Evolutionary conservation across 2,888 invertebrate genomes (phyloP), one percentile per base, ranked within the genome.

Genomic region (Leptopilina myrica): DNA sequence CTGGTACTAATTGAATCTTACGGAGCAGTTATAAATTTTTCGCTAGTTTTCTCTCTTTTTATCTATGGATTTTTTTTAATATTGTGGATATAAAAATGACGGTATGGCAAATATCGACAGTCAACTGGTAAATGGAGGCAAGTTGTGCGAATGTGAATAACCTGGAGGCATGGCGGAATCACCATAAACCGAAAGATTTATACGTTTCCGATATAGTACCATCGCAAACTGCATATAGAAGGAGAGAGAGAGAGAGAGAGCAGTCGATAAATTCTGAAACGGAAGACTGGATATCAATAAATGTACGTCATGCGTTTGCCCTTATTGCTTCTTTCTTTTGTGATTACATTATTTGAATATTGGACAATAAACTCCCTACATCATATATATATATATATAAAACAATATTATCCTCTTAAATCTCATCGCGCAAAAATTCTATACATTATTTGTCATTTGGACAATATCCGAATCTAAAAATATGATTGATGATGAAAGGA

Each of bases 91-190:
- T 26, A 53, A 5, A 53, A 69, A 33, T 11, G n/a, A 9, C 20
- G 9, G 26, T 81, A 80, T 84, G 76, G 79, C 80, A 73, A 76
- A 75, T 76, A 81, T 78, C 77, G 77, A 65, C 76, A 78, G 81
- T 83, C 81, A 81, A 81, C 80, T 81, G 77, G 78, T 80, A 82
- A 81, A 82, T 80, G 81, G 77, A 67, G 79, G 75, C 46, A 66
- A 64, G 20, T 75, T 80, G 79, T 79, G 78, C 79, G 77, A 77
- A 81, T 82, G 81, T 66, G 81, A 81, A 80, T 82, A 62, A 76
- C 69, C 76, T 64, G 1, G 6, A 62, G 77, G 77, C 79, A 75
- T 56, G 77, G 76, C 76, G 81, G 9, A 73, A 73, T 49, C 53
- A 73, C 73, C 79, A 65, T 66, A 75, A 80, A 81, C 77, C 64